Evolutionary conservation across 1,140 invertebrate genomes (phyloP).

Genomic region (Sesamia nonagrioides): DNA sequence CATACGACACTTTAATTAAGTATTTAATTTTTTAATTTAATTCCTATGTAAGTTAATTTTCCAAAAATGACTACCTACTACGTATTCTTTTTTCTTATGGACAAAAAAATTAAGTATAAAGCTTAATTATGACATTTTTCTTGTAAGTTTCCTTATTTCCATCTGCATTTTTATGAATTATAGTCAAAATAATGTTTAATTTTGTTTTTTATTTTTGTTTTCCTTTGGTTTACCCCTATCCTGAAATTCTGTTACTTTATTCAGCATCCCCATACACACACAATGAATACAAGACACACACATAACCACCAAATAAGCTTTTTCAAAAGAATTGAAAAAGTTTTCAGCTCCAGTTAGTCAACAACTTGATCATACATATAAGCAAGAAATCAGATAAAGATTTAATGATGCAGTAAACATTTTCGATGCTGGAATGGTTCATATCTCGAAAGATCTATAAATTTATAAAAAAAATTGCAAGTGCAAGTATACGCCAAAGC

Average conservation of each 20-base stretch:
- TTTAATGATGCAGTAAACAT: no score
- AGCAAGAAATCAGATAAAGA: no score
- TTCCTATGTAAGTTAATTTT: conserved; percentile 83
- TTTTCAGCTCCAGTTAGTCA: no score
- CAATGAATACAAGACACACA: background rate
- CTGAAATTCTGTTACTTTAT: background rate
- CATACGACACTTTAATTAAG: conserved; percentile 85
- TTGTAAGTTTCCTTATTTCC: conserved; percentile 86
- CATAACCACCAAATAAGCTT: no score
- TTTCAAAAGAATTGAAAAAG: no score
- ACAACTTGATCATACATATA: no score
- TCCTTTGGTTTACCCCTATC: conserved; percentile 48
- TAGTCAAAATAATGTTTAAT: conserved; percentile 86
- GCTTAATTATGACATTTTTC: conserved; percentile 85
- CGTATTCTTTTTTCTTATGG: conserved; percentile 72
- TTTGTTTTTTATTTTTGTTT: conserved; percentile 80
- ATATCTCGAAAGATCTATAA: no score
- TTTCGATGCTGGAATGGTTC: no score
- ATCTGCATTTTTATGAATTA: conserved; percentile 87
- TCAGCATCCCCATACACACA: background rate
- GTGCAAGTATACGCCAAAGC: no score
- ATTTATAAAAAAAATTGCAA: no score
- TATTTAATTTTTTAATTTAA: conserved; percentile 87
- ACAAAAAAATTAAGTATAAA: conserved; percentile 81
- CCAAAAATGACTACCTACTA: conserved; percentile 82